Base-by-base conservation (phyloP, 2,113 vertebrate genomes). In the Eulemur rufifrons region DNA sequence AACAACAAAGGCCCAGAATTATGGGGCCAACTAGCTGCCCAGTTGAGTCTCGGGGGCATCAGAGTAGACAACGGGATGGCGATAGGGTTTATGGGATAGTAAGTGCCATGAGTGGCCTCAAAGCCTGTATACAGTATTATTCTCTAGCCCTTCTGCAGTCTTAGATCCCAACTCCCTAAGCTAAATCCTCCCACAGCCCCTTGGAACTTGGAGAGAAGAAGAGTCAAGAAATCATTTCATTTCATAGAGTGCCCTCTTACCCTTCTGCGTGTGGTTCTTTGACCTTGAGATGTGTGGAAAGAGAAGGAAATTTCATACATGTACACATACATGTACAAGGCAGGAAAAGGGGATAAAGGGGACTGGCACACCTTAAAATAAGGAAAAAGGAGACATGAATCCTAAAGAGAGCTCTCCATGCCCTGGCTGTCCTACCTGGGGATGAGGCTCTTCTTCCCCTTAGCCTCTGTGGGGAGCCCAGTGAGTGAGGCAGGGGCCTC, bases 1-100 rank as follows among this genome's bases (percentile, higher is more conserved):
- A 98, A 95, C 11, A 50, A 89, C 92, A 96, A 88, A 97, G 98
- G 96, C 98, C 98, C 97, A 96, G 96, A 96, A 95, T 97, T 89
- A 83, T 1, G 94, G 97, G 95, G 94, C 96, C 96, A 96, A 66
- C 95, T 71, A 97, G 95, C 96, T 98, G 97, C 96, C 94, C 95
- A 94, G 97, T 84, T 96, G 86, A 94, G 93, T 94, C 93, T 85
- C 71, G 71, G 91, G 95, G 92, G 95, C 95, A 95, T 97, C 50
- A 91, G 87, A 97, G 77, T 88, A 95, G 95, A 95, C 92, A 68
- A 5, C 86, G 73, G 93, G 93, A 89, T 94, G 78, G 68, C 32
- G 63, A 82, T 5, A 78, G 81, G 92, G 56, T 86, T 42, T 45
- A 39, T 37, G 93, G 77, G 69, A 39, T 84, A 91, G 12, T 69